Base-by-base conservation (phyloP, 2,797 vertebrate species). In the Hapalemur alaotrensis region DNA sequence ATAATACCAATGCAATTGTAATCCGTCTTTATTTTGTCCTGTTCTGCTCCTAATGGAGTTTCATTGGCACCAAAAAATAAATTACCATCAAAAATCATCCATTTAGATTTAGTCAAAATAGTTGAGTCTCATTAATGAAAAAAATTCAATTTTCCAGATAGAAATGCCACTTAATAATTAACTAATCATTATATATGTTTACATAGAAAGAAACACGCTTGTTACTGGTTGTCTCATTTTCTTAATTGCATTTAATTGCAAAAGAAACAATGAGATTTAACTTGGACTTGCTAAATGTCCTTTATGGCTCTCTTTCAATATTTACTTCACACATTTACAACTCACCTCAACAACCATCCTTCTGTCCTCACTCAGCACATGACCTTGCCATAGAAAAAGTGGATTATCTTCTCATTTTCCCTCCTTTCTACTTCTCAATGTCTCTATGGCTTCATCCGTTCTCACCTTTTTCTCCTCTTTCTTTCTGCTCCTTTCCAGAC, bases 51-150 rank as follows among this genome's bases (percentile, higher is more conserved):
- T 76, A 82, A 73, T 38, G n/a, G 30, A 3, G 7, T 78, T 81
- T 50, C 72, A 52, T 0, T 81, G 61, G 20, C 22, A 95, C 17
- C 12, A 89, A 54, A 48, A 73, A 92, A 90, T 69, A 94, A 95
- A 84, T 48, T n/a, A 87, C 61, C 30, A 93, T 46, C 20, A 86
- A 93, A 97, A 86, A 46, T 81, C 43, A 73, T 32, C 25, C 46
- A 82, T 43, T 95, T 95, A 78, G 59, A 81, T 52, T 52, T 15
- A 48, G 13, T 65, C 84, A 82, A 97, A 90, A 79, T 28, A 93
- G 20, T 35, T 88, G 57, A 91, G 92, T 79, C 28, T 32, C 52
- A 86, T 52, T 94, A 81, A 79, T 67, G 46, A 94, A 82, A 94
- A 94, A 91, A 41, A 48, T 18, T 46, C 5, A 32, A 23, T 52